These are phyloP conservation scores for Epinephelus malabaricus DNA, from an alignment of 2,797 vertebrate species.

Conservation along the genomic window DNA sequence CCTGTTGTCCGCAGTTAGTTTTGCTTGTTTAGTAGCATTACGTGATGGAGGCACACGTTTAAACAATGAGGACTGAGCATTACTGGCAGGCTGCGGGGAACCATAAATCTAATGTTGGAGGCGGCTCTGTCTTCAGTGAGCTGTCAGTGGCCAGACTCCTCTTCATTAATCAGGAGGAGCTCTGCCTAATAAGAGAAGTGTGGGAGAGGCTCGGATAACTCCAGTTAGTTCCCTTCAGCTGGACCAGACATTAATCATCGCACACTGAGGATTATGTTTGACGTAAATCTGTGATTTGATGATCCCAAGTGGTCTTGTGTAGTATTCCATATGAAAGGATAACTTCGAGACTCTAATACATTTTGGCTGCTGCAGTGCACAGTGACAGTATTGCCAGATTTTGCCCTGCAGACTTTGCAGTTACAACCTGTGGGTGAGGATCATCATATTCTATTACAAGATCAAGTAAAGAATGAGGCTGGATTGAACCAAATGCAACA, in stretches of 20 bases:
- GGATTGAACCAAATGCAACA: background rate
- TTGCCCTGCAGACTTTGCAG: background rate
- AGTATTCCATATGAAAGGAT: background rate
- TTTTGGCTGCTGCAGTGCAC: background rate
- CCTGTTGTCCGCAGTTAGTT: slow-evolving; percentile 54
- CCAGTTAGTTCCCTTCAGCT: slow-evolving; percentile 32
- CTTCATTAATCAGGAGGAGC: slow-evolving; percentile 81
- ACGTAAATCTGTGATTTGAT: slow-evolving; percentile 12
- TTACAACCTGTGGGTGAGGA: background rate
- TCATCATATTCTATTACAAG: background rate
- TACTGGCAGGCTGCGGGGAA: slow-evolving; percentile 70
- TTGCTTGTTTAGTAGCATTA: slow-evolving; percentile 60
- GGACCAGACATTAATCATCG: slow-evolving; percentile 43
- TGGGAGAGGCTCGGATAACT: slow-evolving; percentile 49
- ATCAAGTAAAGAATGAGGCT: background rate
- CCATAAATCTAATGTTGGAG: slow-evolving; percentile 81
- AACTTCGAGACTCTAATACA: background rate
- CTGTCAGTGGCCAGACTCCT: slow-evolving; percentile 75
- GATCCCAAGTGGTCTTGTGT: background rate
- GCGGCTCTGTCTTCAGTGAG: slow-evolving; percentile 65
- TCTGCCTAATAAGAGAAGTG: slow-evolving; percentile 44
- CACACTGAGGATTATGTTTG: background rate
- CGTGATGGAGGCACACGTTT: slow-evolving; percentile 65
- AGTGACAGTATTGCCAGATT: background rate
- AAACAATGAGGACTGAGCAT: slow-evolving; percentile 65